These are phyloP conservation scores for Aphrocallistes beatrix DNA, from an alignment of 37 sponge, comb jelly and placozoan genomes.

Conservation along the genomic window DNA sequence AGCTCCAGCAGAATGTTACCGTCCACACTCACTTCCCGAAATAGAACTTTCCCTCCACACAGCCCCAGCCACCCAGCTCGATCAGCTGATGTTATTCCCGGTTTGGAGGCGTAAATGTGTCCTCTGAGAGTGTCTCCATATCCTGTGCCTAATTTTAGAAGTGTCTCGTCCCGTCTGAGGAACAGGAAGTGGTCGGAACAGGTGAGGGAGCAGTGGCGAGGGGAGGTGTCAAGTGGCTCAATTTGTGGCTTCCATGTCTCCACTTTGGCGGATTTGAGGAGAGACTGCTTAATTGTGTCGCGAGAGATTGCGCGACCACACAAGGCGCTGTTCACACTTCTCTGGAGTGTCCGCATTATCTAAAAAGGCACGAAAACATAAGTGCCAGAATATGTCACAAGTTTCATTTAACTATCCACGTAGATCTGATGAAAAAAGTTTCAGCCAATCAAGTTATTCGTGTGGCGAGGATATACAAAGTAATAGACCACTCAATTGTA, in stretches of 20 bases:
- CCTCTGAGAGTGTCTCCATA: neutral
- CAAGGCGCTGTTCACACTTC: neutral
- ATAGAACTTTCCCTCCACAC: neutral
- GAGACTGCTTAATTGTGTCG: conserved; percentile 10
- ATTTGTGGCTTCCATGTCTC: neutral
- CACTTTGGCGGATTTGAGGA: conserved; percentile 4
- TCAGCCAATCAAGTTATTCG: no score
- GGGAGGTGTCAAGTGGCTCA: neutral
- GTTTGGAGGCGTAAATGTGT: neutral
- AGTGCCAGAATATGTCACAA: no score
- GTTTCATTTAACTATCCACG: no score
- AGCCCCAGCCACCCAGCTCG: neutral
- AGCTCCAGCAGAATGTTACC: neutral
- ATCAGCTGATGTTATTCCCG: neutral
- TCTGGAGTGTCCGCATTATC: conserved; percentile 9
- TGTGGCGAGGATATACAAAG: no score
- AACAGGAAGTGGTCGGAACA: neutral
- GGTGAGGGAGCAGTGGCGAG: neutral
- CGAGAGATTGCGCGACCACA: conserved; percentile 2
- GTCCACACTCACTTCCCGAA: neutral
- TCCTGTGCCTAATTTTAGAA: neutral
- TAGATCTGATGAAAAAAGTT: no score
- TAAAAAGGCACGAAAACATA: neutral
- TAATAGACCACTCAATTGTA: no score
- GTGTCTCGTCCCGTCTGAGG: neutral